Percentiles rank a stretch among this genome's conserved stretches.
These are phyloP conservation scores for Agonopterix heracliana DNA, from an alignment of 2,888 invertebrate genomes.

Conservation along the genomic window DNA sequence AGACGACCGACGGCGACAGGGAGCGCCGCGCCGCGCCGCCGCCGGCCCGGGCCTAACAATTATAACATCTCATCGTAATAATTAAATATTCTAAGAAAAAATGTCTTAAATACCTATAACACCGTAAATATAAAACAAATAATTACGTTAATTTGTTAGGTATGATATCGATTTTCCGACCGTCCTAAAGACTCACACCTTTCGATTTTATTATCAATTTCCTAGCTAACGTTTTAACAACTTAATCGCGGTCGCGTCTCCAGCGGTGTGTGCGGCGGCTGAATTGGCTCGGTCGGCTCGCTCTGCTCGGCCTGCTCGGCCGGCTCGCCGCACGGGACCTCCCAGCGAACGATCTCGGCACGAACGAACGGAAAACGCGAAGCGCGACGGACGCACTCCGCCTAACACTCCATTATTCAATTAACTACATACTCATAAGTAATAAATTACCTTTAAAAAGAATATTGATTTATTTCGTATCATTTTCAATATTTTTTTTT, in stretches of 20 bases:
- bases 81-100: slow-evolving; percentile 76
- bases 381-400: slow-evolving; percentile 61
- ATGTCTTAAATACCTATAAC: slow-evolving; percentile 76
- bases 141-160: slow-evolving; percentile 76
- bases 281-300: slow-evolving; percentile 16
- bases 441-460: slow-evolving; percentile 75
- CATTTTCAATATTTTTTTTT: slow-evolving; percentile 75
- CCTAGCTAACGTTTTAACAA: slow-evolving; percentile 76
- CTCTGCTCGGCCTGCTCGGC: slow-evolving; percentile 20
- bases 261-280: slow-evolving; percentile 49
- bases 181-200: slow-evolving; percentile 73
- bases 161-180: slow-evolving; percentile 74
- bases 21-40: slow-evolving; percentile 29
- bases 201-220: slow-evolving; percentile 75
- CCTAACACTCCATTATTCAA: slow-evolving; percentile 71
- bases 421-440: slow-evolving; percentile 75
- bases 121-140: slow-evolving; percentile 77
- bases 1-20: slow-evolving; percentile 58
- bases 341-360: slow-evolving; percentile 65
- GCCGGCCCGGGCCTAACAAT: slow-evolving; percentile 60
- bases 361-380: slow-evolving; percentile 62
- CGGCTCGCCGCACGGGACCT: slow-evolving; percentile 28
- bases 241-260: slow-evolving; percentile 61
- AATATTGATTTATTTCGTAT: slow-evolving; percentile 76
- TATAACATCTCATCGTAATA: slow-evolving; percentile 72